Base-by-base conservation (phyloP, 2,797 vertebrate genomes). In the Orestias chungarensis region DNA sequence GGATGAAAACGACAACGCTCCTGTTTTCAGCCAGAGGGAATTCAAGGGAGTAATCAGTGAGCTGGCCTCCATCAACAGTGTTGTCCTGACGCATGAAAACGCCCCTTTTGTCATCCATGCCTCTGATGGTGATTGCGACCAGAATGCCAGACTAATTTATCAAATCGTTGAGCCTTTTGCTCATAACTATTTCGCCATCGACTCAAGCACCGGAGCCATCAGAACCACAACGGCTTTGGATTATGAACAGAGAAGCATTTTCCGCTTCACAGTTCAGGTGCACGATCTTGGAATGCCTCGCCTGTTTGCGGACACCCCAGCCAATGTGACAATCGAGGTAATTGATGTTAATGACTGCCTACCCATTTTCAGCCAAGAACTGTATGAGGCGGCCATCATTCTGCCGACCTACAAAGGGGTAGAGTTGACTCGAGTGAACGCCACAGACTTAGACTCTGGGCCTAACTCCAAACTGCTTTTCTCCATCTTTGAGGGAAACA, bases 1-100 rank as follows among this genome's bases (percentile, higher is more conserved):
- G 76, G 98, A 99, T 66, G 97, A 99, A 87, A 99, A 99, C 68
- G 98, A 99, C 92, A 99, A 99, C 14, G 64, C 87, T 6, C 98
- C 98, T 0, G 0, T 96, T 64, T 99, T 99, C 64, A 84, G 88
- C 71, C 95, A 95, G 55, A 90, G 87, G 11, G 95, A 96, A 80
- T 99, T 99, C 73, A 94, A 78, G 25, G 98, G 98, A n/a, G 91
- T 96, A 77, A 92, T 99, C 81, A 98, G 97, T 3, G 98, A 99
- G 88, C 96, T 96, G 0, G 96, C 97, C 64, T 91, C 95, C 2
- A 17, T 96, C 81, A 96, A 95, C 89, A 99, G 96, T 31, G 94
- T 99, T 50, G 95, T 99, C 82, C 93, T 99, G 25, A 98, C 97
- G 55, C 94, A 89, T 80, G 93, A 89, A 79, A 96, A 96, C 89